Evolutionary conservation across 2,113 vertebrate genomes (phyloP).

Genomic region (Cyphomyrus discorhynchus): DNA sequence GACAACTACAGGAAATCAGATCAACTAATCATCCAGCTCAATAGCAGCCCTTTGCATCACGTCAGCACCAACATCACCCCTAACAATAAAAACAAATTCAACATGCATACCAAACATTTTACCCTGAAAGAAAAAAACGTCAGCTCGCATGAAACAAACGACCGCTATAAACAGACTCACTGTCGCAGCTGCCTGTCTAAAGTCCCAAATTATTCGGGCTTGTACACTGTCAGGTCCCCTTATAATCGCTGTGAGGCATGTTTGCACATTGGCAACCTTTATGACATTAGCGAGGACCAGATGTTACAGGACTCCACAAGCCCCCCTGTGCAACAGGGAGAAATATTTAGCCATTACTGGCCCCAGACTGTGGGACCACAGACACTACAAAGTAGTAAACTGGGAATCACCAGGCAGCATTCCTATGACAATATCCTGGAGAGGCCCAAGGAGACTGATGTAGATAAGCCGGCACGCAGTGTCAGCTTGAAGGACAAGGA

Average conservation of each 20-base stretch:
- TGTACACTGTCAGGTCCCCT: conserved; percentile 79
- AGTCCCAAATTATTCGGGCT: conserved; percentile 76
- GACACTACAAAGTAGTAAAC: conserved; percentile 63
- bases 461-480: conserved; percentile 69
- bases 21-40: conserved; percentile 65
- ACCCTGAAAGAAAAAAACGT: conserved; percentile 85
- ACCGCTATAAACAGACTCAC: conserved; percentile 70
- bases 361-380: conserved; percentile 58
- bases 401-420: conserved; percentile 81
- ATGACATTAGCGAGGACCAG: conserved; percentile 96
- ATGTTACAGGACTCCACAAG: conserved; percentile 69
- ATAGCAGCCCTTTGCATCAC: conserved; percentile 70
- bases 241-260: conserved; percentile 88
- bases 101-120: conserved; percentile 67
- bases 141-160: conserved; percentile 66
- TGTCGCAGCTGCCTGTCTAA: conserved; percentile 90
- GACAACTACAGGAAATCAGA: conserved; percentile 60
- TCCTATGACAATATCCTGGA: conserved; percentile 89
- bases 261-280: conserved; percentile 82
- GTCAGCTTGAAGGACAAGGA: conserved; percentile 84
- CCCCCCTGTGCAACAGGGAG: conserved; percentile 63
- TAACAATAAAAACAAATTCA: conserved; percentile 40
- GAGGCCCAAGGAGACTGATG: conserved; percentile 63
- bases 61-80: conserved; percentile 70
- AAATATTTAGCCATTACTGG: conserved; percentile 78